These are phyloP conservation scores for Apoda limacodes DNA, from an alignment of 2,888 invertebrate genomes.

Conservation along the genomic window DNA sequence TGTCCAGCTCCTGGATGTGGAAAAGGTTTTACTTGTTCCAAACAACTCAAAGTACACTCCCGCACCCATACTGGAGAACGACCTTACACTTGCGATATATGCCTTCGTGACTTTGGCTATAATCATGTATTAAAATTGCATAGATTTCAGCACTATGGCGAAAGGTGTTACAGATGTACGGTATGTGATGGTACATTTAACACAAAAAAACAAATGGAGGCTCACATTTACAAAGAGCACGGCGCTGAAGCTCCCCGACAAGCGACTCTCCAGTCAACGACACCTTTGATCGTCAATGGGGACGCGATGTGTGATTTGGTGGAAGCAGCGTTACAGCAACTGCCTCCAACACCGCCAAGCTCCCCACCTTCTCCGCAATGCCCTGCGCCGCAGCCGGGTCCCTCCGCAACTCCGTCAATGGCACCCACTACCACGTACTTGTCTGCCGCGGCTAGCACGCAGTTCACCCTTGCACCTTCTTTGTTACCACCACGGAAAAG, in stretches of 20 bases:
- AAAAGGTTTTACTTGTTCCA: conserved; percentile 93
- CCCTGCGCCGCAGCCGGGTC: conserved; percentile 29
- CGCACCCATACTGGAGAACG: conserved; percentile 92
- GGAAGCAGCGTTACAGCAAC: conserved; percentile 57
- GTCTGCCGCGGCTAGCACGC: conserved; percentile 28
- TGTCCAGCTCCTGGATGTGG: conserved; percentile 85
- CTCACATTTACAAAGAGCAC: conserved; percentile 77
- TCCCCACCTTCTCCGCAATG: conserved; percentile 61
- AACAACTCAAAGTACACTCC: conserved; percentile 91
- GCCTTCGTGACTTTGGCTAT: conserved; percentile 91
- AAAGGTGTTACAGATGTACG: conserved; percentile 93
- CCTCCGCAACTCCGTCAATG: conserved; percentile 47
- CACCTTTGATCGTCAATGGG: conserved; percentile 35
- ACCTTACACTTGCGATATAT: conserved; percentile 92
- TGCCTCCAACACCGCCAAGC: conserved; percentile 70
- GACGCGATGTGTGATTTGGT: conserved; percentile 57
- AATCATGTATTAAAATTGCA: conserved; percentile 92
- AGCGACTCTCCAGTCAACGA: conserved; percentile 38
- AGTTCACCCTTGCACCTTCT: conserved; percentile 39
- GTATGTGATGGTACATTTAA: conserved; percentile 92
- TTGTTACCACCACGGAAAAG: conserved; percentile 84
- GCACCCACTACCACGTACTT: conserved; percentile 65
- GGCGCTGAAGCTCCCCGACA: conserved; percentile 63
- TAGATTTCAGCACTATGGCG: conserved; percentile 90
- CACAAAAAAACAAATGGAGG: conserved; percentile 91